These are phyloP conservation scores for Cochlearius cochlearius DNA, from an alignment of 2,113 vertebrate genomes.

Conservation along the genomic window DNA sequence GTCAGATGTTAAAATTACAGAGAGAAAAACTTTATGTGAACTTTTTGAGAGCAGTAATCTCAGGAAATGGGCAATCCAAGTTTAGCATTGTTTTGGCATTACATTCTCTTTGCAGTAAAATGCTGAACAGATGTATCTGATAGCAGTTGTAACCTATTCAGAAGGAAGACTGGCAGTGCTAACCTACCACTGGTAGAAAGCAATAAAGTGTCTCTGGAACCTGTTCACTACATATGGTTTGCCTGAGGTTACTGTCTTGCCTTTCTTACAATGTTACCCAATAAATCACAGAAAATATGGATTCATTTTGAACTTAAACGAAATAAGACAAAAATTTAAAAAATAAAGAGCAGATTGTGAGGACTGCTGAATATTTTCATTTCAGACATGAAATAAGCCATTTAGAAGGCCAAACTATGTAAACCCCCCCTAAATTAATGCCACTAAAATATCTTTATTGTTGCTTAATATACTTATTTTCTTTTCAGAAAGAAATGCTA, in stretches of 20 bases:
- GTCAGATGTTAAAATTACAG: slow-evolving; percentile 33
- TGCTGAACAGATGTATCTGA: slow-evolving; percentile 60
- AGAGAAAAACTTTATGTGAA: slow-evolving; percentile 15
- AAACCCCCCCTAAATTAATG: background rate
- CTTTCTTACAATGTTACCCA: slow-evolving; percentile 2
- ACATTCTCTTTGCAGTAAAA: slow-evolving; percentile 12
- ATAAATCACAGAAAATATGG: slow-evolving; percentile 57
- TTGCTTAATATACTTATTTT: background rate
- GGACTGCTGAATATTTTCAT: background rate
- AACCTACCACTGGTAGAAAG: slow-evolving; percentile 38
- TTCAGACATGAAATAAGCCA: background rate
- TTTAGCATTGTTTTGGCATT: slow-evolving; percentile 44
- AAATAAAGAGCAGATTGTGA: background rate
- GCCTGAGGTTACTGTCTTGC: slow-evolving; percentile 59
- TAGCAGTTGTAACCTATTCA: slow-evolving; percentile 44
- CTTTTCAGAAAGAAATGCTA: background rate
- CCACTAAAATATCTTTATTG: background rate
- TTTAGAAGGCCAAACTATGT: background rate
- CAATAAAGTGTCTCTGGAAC: slow-evolving; percentile 50
- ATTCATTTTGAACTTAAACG: slow-evolving; percentile 15
- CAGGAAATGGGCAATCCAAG: slow-evolving; percentile 43
- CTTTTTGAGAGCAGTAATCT: slow-evolving; percentile 36
- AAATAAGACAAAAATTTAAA: background rate
- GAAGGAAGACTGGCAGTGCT: slow-evolving; percentile 23
- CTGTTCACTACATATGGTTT: slow-evolving; percentile 55